phyloP scores from a whole-genome alignment of 1,140 invertebrate species.

The Rhizoglyphus robini region DNA sequence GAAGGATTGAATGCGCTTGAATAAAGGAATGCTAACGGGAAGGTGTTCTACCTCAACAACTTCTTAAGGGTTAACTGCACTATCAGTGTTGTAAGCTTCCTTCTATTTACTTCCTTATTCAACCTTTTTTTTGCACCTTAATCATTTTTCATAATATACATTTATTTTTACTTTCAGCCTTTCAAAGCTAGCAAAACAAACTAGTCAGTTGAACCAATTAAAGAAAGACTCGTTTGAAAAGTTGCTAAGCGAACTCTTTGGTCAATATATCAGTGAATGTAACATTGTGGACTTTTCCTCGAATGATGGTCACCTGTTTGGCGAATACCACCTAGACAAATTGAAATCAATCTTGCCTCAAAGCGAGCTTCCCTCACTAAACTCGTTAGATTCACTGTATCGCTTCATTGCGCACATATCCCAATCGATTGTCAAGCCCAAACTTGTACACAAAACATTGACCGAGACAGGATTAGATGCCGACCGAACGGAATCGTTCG shows the following conservation, averaged over 20 bases:
- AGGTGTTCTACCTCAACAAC: too few species aligned
- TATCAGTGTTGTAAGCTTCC: too few species aligned
- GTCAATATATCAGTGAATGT: not conserved
- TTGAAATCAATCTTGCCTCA: too few species aligned
- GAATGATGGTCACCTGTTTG: too few species aligned
- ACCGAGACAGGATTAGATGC: not conserved
- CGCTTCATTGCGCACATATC: not conserved
- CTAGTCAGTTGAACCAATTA: not conserved
- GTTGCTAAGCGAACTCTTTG: not conserved
- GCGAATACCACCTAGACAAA: not conserved
- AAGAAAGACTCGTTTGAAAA: not conserved
- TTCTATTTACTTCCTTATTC: too few species aligned
- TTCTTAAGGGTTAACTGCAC: too few species aligned
- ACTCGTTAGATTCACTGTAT: not conserved
- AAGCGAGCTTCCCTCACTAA: not conserved
- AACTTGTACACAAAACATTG: not conserved
- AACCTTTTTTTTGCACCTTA: not conserved
- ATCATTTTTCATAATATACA: not conserved
- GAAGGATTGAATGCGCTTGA: not conserved
- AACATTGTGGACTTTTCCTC: not conserved
- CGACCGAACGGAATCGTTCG: not conserved
- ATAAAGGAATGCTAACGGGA: too few species aligned
- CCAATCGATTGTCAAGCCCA: not conserved
- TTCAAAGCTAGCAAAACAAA: not conserved
- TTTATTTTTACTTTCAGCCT: not conserved